Conservation (phyloP, 2,797 vertebrate genomes). For the Fistularia tabacaria region DNA sequence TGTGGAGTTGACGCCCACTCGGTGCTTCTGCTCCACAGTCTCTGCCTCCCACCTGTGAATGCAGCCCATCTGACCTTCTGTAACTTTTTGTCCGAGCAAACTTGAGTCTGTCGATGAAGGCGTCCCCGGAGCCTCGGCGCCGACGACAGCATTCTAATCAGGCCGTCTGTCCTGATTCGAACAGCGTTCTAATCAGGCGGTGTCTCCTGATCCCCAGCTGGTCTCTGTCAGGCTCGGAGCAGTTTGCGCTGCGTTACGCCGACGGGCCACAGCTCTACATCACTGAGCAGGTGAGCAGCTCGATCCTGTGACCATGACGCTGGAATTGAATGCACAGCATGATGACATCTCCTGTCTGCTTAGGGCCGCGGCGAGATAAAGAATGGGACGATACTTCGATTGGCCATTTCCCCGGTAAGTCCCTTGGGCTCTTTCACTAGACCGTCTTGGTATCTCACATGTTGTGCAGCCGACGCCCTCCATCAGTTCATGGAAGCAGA, state of each 20-base stretch:
- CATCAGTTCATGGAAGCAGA: no score
- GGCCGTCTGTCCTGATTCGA: constrained; percentile 7
- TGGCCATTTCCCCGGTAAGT: constrained; percentile 93
- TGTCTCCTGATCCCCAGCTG: constrained; percentile 73
- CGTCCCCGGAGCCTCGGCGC: no score
- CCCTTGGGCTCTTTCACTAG: neutral
- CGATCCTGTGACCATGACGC: neutral
- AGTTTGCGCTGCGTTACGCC: constrained; percentile 93
- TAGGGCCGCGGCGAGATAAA: constrained; percentile 95
- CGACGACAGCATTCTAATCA: neutral
- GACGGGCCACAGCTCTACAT: constrained; percentile 97
- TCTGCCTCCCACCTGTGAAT: constrained; percentile 33
- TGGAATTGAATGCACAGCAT: neutral
- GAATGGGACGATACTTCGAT: constrained; percentile 94
- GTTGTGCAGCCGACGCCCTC: no score
- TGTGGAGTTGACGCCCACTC: constrained; percentile 44
- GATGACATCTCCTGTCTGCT: constrained; percentile 20
- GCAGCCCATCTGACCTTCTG: constrained; percentile 29
- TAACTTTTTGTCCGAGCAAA: constrained; percentile 34
- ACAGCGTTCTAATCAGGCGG: neutral
- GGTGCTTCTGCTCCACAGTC: no score
- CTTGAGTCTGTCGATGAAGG: neutral
- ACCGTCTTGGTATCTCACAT: neutral
- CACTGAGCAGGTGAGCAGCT: constrained; percentile 87
- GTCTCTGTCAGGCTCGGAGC: constrained; percentile 93